Evolutionary conservation across 2,888 invertebrate species (phyloP).

Genomic region (Callyntrura sp.): DNA sequence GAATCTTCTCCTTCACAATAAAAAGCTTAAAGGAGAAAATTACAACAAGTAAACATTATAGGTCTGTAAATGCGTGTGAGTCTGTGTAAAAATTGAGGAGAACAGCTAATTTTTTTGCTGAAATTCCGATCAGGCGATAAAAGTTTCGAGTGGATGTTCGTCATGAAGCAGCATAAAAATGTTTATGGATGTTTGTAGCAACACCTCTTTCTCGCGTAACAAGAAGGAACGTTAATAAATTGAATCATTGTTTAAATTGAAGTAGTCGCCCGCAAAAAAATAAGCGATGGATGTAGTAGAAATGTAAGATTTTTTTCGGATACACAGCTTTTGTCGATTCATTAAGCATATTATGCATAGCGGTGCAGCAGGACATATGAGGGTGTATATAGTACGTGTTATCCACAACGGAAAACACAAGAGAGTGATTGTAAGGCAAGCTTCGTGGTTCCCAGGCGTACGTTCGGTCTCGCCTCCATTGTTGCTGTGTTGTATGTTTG

Average conservation of each 20-base stretch:
- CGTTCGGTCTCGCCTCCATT: not conserved
- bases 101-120: conserved; percentile 37
- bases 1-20: conserved; percentile 32
- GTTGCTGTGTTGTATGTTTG: not conserved
- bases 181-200: conserved; percentile 70
- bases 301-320: conserved; percentile 49
- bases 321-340: conserved; percentile 2
- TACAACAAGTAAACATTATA: not conserved
- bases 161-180: conserved; percentile 67
- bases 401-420: not conserved
- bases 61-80: not conserved
- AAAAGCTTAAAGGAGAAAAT: conserved; percentile 33
- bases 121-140: conserved; percentile 78
- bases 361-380: not conserved
- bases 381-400: not conserved
- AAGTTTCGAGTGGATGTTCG: conserved; percentile 62
- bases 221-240: conserved; percentile 58
- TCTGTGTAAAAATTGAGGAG: not conserved
- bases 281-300: conserved; percentile 23
- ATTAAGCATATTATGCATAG: not conserved
- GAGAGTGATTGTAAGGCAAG: not conserved
- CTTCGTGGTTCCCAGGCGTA: conserved; percentile 13
- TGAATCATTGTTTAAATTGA: conserved; percentile 69
- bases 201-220: conserved; percentile 57
- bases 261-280: not conserved